phyloP scores from a whole-genome alignment of 1,140 invertebrate genomes.

The Lasaia peninsularis region DNA sequence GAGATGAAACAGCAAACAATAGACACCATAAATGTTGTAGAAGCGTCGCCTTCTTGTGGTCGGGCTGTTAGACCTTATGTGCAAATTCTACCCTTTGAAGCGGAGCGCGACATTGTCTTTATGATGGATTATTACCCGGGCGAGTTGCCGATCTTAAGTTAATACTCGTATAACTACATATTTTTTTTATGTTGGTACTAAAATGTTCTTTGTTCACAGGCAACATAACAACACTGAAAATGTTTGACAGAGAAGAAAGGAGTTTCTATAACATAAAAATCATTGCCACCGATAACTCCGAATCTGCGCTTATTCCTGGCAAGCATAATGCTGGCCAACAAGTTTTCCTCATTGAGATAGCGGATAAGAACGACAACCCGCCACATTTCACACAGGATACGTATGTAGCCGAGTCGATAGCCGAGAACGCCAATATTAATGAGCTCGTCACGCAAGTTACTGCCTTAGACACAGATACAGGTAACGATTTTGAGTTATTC shows the following conservation, averaged over 20 bases:
- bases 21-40: too few species aligned
- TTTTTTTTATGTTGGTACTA: too few species aligned
- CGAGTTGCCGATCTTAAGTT: too few species aligned
- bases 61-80: too few species aligned
- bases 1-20: too few species aligned
- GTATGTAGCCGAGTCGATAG: conserved; percentile 87
- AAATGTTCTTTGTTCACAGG: conserved; percentile 60
- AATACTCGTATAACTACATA: too few species aligned
- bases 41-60: too few species aligned
- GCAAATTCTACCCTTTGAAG: too few species aligned
- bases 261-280: conserved; percentile 91
- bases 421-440: conserved; percentile 90
- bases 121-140: too few species aligned
- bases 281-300: conserved; percentile 90
- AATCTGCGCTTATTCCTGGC: conserved; percentile 84
- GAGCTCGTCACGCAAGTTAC: conserved; percentile 88
- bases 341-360: conserved; percentile 90
- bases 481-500: conserved; percentile 42
- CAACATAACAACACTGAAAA: conserved; percentile 86
- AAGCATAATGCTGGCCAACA: conserved; percentile 85
- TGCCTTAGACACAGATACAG: conserved; percentile 87
- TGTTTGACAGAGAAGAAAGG: conserved; percentile 89
- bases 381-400: conserved; percentile 85
- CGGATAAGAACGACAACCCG: conserved; percentile 94
- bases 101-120: too few species aligned